Conservation (phyloP, 2,888 invertebrate genomes). For the Drosophila mayaguana region DNA sequence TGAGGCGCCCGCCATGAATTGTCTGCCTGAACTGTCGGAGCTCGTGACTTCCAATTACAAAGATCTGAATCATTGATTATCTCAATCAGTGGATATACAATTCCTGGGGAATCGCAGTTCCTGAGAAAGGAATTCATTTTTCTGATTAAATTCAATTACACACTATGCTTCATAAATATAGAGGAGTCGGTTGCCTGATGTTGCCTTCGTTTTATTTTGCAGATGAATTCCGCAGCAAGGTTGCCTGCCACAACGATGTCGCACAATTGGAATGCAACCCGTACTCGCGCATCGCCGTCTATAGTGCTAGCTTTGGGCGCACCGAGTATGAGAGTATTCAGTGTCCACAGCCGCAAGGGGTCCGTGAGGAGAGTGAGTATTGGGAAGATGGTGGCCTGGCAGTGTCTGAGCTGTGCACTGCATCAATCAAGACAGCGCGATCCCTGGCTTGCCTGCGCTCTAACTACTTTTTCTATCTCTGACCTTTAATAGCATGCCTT, state of each 20-base stretch:
- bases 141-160: conserved; percentile 9
- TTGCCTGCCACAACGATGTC: conserved; percentile 96
- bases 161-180: not conserved
- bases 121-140: not conserved
- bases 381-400: not conserved
- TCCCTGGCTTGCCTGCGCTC: conserved; percentile 7
- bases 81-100: conserved; percentile 25
- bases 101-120: not conserved
- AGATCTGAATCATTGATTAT: conserved; percentile 56
- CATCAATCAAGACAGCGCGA: conserved; percentile 42
- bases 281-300: conserved; percentile 94
- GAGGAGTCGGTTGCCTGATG: not conserved
- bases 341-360: conserved; percentile 94
- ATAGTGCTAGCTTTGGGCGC: conserved; percentile 97
- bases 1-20: conserved; percentile 30
- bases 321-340: conserved; percentile 95
- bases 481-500: conserved; percentile 90
- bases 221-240: conserved; percentile 97
- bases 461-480: conserved; percentile 21
- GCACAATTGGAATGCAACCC: conserved; percentile 95
- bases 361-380: conserved; percentile 94
- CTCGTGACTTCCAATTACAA: conserved; percentile 63
- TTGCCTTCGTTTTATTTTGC: conserved; percentile 80
- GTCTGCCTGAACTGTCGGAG: conserved; percentile 21
- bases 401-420: conserved; percentile 4